Base-by-base conservation (phyloP, 1,140 invertebrate species). In the Campodea augens region DNA sequence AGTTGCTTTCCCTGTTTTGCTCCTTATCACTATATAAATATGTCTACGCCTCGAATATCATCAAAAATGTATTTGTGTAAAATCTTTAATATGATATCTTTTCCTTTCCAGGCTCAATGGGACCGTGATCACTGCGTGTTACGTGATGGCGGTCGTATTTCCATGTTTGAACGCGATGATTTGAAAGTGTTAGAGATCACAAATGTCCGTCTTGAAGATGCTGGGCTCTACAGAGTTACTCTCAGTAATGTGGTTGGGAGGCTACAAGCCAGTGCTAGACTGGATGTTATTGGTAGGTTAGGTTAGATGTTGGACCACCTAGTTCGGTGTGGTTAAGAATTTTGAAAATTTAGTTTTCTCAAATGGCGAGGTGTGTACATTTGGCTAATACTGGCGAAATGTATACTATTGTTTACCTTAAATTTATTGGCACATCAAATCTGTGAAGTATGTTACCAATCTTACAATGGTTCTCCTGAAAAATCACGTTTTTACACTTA, bases 171-270 rank as follows among this genome's bases (percentile, higher is more conserved):
- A 56, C 71, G 73, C 29, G 79, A 85, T 46, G 83, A 87, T 64
- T 54, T 73, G 43, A 65, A 78, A 29, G 73, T 78, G 25, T 63
- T 95, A 22, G 76, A 84, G 63, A 84, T 89, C 27, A 62, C 72
- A 1, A 73, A 87, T 47, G 78, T 87, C 0, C 75, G 71, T 1
- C 64, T 69, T 3, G 77, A 81, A 46, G 84, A 89, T 57, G 78
- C 81, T 0, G 86, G 83, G 0, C 60, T 85, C 0, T 89, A 89
- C 55, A 71, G 78, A 36, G 72, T 89, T 10, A 77, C 73, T 1
- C 57, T 87, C 5, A 82, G 86, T 55, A 89, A 89, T 55, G 76
- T 85, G 48, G 74, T 79, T 29, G 86, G 86, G 0, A 70, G 77
- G 48, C 75, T 81, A 1, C 79, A 85, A 54, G 80, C 84, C 1